Evolutionary conservation across 2,888 invertebrate species (phyloP).

Genomic region (Pachymerium ferrugineum): DNA sequence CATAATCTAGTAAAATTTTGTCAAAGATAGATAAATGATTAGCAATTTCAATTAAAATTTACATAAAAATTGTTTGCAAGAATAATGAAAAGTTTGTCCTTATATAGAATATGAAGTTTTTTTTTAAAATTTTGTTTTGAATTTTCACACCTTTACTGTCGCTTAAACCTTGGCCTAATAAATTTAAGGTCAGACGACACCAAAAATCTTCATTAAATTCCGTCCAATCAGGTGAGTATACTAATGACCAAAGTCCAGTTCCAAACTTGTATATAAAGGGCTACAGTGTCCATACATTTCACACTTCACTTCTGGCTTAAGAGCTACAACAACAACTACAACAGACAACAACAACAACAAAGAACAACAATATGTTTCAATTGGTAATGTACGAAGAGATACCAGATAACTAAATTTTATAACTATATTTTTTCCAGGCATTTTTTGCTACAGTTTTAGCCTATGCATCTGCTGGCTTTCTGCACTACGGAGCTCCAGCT

Average conservation of each 20-base stretch:
- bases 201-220: background rate
- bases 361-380: background rate
- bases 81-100: no score
- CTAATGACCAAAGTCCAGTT: background rate
- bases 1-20: no score
- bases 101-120: no score
- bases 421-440: background rate
- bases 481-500: background rate
- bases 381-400: background rate
- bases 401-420: background rate
- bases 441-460: background rate
- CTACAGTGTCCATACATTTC: background rate
- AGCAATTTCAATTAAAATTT: no score
- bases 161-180: slow-evolving; percentile 5
- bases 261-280: background rate
- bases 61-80: no score
- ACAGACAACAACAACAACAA: background rate
- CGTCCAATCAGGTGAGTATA: background rate
- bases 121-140: background rate
- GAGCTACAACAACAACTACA: background rate
- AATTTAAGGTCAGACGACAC: background rate
- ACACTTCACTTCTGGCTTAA: background rate
- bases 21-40: no score
- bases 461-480: background rate
- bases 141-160: background rate